Base-by-base conservation (phyloP, 1,140 invertebrate genomes). In the Harlomillsia oculata region DNA sequence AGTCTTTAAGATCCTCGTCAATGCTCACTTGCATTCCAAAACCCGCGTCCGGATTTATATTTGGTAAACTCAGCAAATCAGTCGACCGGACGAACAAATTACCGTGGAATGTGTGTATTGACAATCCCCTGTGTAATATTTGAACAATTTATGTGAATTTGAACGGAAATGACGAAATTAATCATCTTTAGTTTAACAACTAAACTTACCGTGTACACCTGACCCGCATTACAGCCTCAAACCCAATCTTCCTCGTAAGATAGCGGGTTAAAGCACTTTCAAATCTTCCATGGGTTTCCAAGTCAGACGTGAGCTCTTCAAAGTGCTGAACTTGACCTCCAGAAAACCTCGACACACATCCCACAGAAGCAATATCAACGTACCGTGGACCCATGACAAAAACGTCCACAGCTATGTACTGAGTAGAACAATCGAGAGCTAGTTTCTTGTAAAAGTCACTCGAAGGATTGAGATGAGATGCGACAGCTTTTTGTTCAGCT, bases 71-170 rank as follows among this genome's bases (percentile, higher is more conserved):
- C 18, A 99, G 73, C 16, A 99, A 75, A 75, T 99, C 96, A 4
- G 94, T 97, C 0, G 95, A 97, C 18, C 97, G 79, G 32, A 99
- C 95, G 75, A 99, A 99, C 78, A 97, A 97, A 72, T 98, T 98
- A 9, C 97, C 97, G 76, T 99, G 94, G 79, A 99, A 99, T 63
- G 93, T 94, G 71, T 98, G 92, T 61, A 99, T 93, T 29, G 87
- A 79, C 39, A 99, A 72, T 16, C 96, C 89, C 71, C 85, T 80
- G 67, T 2, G 66, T 18, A 5, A 6, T 67, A 21, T 14, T 41
- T 41, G 11, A 55, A 63, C n/a, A n/a, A n/a, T n/a, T n/a, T n/a
- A n/a, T n/a, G n/a, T n/a, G n/a, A n/a, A n/a, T n/a, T n/a, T n/a
- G n/a, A n/a, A n/a, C n/a, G n/a, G n/a, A n/a, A n/a, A n/a, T n/a